Conservation (phyloP, 2,888 invertebrate species). For the Cyaniris semiargus region DNA sequence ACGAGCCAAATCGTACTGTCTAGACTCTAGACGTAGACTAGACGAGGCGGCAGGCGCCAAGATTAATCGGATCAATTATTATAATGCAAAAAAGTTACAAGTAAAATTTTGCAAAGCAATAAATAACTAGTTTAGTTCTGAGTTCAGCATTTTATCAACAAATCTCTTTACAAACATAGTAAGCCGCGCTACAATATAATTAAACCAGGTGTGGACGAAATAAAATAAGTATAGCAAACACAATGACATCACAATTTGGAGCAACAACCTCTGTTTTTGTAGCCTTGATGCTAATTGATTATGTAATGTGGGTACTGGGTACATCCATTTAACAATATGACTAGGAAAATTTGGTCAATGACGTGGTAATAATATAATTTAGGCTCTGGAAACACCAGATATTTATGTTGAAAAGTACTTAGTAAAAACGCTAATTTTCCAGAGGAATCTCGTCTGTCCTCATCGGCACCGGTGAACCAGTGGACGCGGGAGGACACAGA, state of each 20-base stretch:
- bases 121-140: too few species aligned
- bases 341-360: too few species aligned
- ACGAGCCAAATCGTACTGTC: not conserved
- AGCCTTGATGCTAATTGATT: slow-evolving; percentile 16
- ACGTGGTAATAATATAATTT: not conserved
- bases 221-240: not conserved
- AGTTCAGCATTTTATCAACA: not conserved
- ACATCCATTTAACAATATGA: not conserved
- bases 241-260: slow-evolving; percentile 18
- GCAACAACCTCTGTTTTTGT: slow-evolving; percentile 24
- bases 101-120: not conserved
- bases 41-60: not conserved
- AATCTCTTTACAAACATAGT: not conserved
- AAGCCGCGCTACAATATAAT: not conserved
- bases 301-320: slow-evolving; percentile 12
- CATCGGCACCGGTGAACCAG: slow-evolving; percentile 64
- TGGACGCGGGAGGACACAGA: slow-evolving; percentile 47
- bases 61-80: not conserved
- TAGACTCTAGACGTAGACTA: not conserved
- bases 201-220: not conserved
- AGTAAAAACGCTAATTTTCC: slow-evolving; percentile 16
- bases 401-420: too few species aligned
- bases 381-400: too few species aligned
- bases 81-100: not conserved
- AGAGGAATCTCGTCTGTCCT: slow-evolving; percentile 62